Evolutionary conservation across 35 echinoderm and acorn worm genomes (phyloP).

Genomic region (Ophiothrix spiculata): DNA sequence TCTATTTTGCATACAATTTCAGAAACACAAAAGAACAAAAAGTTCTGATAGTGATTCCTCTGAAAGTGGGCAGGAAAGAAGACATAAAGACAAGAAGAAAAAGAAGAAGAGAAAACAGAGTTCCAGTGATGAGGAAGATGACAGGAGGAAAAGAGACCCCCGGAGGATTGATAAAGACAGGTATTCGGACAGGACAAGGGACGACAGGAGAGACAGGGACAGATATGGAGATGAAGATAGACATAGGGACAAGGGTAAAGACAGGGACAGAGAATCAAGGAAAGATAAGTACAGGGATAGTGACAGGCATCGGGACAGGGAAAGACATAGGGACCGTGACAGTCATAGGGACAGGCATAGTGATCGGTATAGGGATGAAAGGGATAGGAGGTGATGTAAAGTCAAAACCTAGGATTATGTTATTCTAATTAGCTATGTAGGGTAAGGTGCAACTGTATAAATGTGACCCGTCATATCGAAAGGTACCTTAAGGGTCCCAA

Average conservation of each 20-base stretch:
- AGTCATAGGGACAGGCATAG: constrained; percentile 20
- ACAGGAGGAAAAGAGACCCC: neutral
- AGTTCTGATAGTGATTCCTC: constrained; percentile 4
- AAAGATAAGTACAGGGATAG: neutral
- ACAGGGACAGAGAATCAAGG: constrained; percentile 18
- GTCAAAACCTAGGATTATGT: too few relatives aligned
- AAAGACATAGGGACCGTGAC: neutral
- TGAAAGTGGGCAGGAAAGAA: neutral
- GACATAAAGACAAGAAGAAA: constrained; percentile 3
- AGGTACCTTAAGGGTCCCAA: too few relatives aligned
- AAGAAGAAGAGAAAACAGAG: constrained; percentile 11
- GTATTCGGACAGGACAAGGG: neutral
- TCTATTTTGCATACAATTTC: too few relatives aligned
- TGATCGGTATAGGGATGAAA: constrained; percentile 39
- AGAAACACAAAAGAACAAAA: constrained; percentile 18
- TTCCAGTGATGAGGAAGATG: constrained; percentile 6
- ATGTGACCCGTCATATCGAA: too few relatives aligned
- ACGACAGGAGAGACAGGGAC: constrained; percentile 8
- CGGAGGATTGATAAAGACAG: constrained; percentile 5
- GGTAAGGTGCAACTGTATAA: too few relatives aligned
- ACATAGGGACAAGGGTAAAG: constrained; percentile 1
- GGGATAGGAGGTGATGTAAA: constrained; percentile 20
- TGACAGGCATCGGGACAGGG: neutral
- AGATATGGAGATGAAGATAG: constrained; percentile 15
- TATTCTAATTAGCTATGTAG: too few relatives aligned